Evolutionary conservation across 1,140 invertebrate genomes (phyloP), one percentile per base, ranked within the genome.

Genomic region (Pogonognathellus flavescens): DNA sequence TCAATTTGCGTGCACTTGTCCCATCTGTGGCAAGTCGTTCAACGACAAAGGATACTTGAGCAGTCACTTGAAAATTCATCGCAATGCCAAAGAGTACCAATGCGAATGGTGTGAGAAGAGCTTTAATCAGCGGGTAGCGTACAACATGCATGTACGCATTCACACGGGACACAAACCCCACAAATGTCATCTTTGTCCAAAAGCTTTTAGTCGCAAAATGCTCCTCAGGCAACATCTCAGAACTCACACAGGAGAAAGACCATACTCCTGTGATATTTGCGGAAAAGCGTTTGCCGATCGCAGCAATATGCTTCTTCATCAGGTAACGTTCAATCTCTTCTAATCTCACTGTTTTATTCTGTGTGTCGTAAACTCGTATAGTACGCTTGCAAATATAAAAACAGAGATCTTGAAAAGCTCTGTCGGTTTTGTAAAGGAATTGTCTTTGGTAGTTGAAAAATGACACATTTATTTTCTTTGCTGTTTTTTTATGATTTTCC

Each of bases 191-290:
- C 16, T 85, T 18, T 88, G 87, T 57, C 31, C 76, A 0, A 88
- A 88, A 76, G 86, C 87, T 25, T 89, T 89, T 81, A 87, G 84
- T 50, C 84, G 88, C 31, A 88, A 86, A 83, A 89, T 88, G 88
- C 87, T 93, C 0, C 60, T 93, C 80, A 92, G 92, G 8, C 91
- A 92, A 60, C 92, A 93, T 88, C 91, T 92, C 85, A 89, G 93
- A n/a, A 93, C 92, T 87, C 93, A 93, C 89, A 93, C 93, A 14
- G 88, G 88, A 22, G 87, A 88, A 83, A 20, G 88, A 88, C 97
- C 97, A 0, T 98, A 97, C 90, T 93, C 95, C 31, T 98, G 97
- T 89, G 93, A 93, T 0, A 90, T 96, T 1, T 98, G 97, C 89
- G 93, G 94, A 5, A 95, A 97, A 86, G 94, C 95, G 3, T 98